Conservation (phyloP, 2,113 vertebrate species). For the Microcebus murinus region DNA sequence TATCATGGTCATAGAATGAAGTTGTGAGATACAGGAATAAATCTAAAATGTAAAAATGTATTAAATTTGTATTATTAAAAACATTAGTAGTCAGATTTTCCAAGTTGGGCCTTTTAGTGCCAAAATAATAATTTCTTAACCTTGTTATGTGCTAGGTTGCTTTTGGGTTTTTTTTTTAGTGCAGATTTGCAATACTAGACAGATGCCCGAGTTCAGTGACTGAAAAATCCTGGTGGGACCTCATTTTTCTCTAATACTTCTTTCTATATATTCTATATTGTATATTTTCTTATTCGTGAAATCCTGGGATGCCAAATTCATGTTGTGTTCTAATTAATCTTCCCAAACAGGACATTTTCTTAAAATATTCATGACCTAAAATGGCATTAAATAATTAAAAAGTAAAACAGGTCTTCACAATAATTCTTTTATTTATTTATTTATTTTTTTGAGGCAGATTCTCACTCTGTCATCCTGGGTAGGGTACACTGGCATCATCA, state of each 20-base stretch:
- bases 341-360: neutral
- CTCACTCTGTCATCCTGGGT: no score
- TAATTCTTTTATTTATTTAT: no score
- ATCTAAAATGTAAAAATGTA: neutral
- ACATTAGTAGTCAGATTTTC: neutral
- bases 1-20: neutral
- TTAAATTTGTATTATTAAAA: neutral
- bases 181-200: neutral
- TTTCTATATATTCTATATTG: neutral
- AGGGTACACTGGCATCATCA: no score
- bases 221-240: neutral
- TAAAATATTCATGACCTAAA: neutral
- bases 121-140: neutral
- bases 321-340: neutral
- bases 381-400: slow-evolving; percentile 3
- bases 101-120: neutral
- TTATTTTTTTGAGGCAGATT: no score
- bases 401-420: neutral
- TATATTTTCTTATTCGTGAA: neutral
- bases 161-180: neutral
- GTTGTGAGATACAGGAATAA: neutral
- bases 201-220: neutral
- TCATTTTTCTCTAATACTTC: neutral
- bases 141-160: neutral
- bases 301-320: neutral